These are phyloP conservation scores for Rhyacophila brunnea DNA, from an alignment of 1,140 invertebrate species.

Conservation along the genomic window DNA sequence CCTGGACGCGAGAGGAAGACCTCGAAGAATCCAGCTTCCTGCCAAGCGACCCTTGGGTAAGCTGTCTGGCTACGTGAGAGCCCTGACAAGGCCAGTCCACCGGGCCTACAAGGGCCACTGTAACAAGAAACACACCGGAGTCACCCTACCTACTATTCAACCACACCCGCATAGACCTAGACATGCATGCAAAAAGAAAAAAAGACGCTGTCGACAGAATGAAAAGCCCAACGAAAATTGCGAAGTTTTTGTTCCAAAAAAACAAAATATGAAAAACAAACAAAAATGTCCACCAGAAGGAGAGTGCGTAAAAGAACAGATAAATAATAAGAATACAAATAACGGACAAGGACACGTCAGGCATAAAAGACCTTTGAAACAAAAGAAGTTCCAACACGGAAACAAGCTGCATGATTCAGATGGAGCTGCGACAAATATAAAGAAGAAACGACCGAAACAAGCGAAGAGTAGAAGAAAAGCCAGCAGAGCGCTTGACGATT, in stretches of 20 bases:
- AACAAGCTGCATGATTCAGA: constrained; percentile 9
- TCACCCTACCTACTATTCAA: constrained; percentile 38
- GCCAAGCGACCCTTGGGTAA: constrained; percentile 66
- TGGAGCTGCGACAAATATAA: neutral
- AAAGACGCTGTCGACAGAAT: constrained; percentile 45
- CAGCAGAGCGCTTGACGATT: constrained; percentile 23
- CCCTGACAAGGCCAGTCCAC: constrained; percentile 64
- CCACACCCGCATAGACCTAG: constrained; percentile 44
- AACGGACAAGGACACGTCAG: constrained; percentile 12
- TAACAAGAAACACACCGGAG: constrained; percentile 41
- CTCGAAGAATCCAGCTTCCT: constrained; percentile 68
- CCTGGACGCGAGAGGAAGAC: constrained; percentile 67
- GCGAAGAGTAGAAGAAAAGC: constrained; percentile 21
- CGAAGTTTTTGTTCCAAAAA: constrained; percentile 1
- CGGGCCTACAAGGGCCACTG: constrained; percentile 58
- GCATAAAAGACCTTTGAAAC: constrained; percentile 26
- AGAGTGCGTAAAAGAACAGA: constrained; percentile 18
- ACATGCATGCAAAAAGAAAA: constrained; percentile 44
- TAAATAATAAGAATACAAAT: constrained; percentile 13
- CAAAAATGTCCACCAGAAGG: neutral
- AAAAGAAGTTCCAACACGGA: constrained; percentile 17
- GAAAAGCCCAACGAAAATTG: constrained; percentile 34
- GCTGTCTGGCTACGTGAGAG: constrained; percentile 67
- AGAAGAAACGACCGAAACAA: constrained; percentile 11
- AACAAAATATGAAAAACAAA: constrained; percentile 8